These are phyloP conservation scores for Dendrocopos noguchii DNA, from an alignment of 2,113 vertebrate species.

Conservation along the genomic window DNA sequence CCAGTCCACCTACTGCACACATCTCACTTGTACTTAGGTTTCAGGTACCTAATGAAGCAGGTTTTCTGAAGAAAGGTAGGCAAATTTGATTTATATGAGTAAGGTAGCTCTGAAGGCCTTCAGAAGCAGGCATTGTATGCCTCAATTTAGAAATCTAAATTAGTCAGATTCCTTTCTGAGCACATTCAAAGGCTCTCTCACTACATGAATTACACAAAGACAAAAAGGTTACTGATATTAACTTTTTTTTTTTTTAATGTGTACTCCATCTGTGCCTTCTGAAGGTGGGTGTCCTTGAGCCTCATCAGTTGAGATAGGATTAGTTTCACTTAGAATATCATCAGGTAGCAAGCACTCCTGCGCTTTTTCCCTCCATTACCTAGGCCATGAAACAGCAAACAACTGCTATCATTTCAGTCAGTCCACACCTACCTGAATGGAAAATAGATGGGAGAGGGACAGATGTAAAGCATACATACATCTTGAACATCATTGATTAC, in stretches of 20 bases:
- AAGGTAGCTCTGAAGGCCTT: conserved; percentile 25
- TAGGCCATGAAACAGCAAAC: background rate
- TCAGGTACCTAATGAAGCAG: conserved; percentile 39
- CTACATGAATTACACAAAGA: conserved; percentile 20
- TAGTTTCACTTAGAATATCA: background rate
- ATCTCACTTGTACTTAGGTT: background rate
- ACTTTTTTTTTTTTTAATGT: background rate
- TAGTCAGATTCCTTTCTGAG: conserved; percentile 50
- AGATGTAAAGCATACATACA: rapidly evolving
- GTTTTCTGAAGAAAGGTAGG: conserved; percentile 59
- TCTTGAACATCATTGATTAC: background rate
- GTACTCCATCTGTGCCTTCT: conserved; percentile 13
- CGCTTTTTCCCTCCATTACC: background rate
- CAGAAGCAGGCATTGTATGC: conserved; percentile 26
- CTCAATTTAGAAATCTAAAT: conserved; percentile 47
- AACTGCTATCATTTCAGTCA: background rate
- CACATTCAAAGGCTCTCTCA: conserved; percentile 36
- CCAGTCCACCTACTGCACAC: conserved; percentile 20
- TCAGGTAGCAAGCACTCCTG: background rate
- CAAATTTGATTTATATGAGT: conserved; percentile 51
- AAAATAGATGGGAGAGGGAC: background rate
- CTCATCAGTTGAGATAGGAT: background rate
- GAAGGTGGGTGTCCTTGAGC: background rate
- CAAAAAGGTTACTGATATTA: conserved; percentile 23
- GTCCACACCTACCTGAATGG: background rate